A percentile compares a stretch with the other conserved stretches of the same genome.
phyloP scores from a whole-genome alignment of 1,140 invertebrate genomes.

The Tribolium castaneum region DNA sequence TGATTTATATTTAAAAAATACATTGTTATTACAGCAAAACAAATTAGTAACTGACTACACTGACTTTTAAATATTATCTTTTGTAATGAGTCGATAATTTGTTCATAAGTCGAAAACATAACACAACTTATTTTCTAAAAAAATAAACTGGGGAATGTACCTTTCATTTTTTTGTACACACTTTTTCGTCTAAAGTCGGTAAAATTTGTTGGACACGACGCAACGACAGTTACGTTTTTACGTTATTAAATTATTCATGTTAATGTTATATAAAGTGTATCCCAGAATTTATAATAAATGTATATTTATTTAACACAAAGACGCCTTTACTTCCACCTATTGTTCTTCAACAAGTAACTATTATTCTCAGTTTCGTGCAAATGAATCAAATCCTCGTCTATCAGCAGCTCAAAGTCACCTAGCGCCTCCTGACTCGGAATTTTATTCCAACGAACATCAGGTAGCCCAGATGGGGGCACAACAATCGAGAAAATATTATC shows the following conservation, averaged over 20 bases:
- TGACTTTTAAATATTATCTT: no score
- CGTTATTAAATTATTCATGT: neutral
- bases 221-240: no score
- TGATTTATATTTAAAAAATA: no score
- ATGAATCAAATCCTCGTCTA: slow-evolving; percentile 81
- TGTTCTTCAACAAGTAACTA: slow-evolving; percentile 7
- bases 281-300: slow-evolving; percentile 15
- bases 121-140: no score
- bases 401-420: slow-evolving; percentile 90
- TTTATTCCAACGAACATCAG: slow-evolving; percentile 94
- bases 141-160: no score
- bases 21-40: no score
- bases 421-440: slow-evolving; percentile 81
- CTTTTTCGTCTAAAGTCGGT: no score
- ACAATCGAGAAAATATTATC: slow-evolving; percentile 95
- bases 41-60: no score
- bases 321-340: slow-evolving; percentile 12
- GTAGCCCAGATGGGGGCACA: slow-evolving; percentile 87
- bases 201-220: no score
- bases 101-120: no score
- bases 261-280: slow-evolving; percentile 25
- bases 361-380: slow-evolving; percentile 50
- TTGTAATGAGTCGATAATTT: no score
- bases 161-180: no score
- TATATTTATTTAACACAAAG: slow-evolving; percentile 30